A percentile compares a stretch with the other conserved stretches of the same genome.
Evolutionary conservation across 2,797 vertebrate genomes (phyloP).

Genomic region (Eleutherodactylus coqui): DNA sequence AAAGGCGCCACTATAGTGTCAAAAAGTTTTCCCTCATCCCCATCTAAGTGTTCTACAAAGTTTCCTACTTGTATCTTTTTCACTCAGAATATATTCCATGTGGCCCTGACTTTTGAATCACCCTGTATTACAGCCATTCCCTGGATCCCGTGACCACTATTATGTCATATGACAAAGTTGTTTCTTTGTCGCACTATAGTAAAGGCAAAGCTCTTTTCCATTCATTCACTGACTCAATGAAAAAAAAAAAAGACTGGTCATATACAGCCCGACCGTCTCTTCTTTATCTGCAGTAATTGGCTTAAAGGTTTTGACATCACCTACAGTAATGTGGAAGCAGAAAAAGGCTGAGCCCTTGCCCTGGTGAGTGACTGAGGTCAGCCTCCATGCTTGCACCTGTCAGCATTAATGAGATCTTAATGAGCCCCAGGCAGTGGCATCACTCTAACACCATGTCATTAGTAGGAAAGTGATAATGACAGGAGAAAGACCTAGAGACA

Average conservation of each 20-base stretch:
- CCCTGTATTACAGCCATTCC: neutral
- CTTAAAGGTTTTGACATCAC: conserved; percentile 60
- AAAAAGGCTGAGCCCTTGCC: neutral
- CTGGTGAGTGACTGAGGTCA: conserved; percentile 61
- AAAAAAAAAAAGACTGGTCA: neutral
- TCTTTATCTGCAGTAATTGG: conserved; percentile 55
- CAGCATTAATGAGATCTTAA: conserved; percentile 79
- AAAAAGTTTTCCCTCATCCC: no score
- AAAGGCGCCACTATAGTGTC: no score
- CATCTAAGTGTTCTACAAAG: no score
- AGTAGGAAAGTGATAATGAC: conserved; percentile 48
- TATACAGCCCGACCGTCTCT: neutral
- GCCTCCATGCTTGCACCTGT: conserved; percentile 79
- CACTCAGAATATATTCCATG: no score
- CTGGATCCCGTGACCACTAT: neutral
- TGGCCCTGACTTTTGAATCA: no score
- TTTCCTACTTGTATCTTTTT: no score
- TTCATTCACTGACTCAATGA: neutral
- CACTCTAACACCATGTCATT: conserved; percentile 58
- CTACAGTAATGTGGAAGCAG: conserved; percentile 40
- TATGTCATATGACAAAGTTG: neutral
- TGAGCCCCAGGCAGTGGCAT: conserved; percentile 67
- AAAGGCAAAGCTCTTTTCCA: neutral
- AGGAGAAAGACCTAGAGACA: neutral
- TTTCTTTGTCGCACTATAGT: conserved; percentile 13